Evolutionary conservation across 2,888 invertebrate genomes (phyloP).

Genomic region (Tiliacea citrago): DNA sequence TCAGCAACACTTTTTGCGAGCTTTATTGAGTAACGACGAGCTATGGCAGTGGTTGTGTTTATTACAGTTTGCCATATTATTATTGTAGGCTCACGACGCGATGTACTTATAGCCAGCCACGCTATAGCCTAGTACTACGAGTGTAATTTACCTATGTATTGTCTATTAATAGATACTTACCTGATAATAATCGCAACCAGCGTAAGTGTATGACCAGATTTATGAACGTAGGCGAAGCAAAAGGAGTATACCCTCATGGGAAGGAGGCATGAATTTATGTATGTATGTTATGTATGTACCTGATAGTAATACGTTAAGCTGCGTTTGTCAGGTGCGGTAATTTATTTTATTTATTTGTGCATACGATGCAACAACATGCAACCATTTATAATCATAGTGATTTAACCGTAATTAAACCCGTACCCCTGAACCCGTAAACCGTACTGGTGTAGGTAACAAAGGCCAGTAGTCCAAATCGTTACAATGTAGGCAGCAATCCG

Average conservation of each 20-base stretch:
- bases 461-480: neutral
- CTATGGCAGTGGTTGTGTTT: slow-evolving; percentile 21
- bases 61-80: neutral
- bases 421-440: no score
- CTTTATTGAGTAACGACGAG: slow-evolving; percentile 8
- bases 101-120: neutral
- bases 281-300: no score
- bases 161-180: neutral
- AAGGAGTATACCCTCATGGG: no score
- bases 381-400: neutral
- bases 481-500: neutral
- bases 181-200: no score
- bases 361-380: no score
- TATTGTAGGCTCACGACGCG: neutral
- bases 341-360: no score
- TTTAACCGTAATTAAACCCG: no score
- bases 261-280: no score
- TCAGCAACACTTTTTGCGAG: slow-evolving; percentile 21
- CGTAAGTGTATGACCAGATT: no score
- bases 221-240: no score
- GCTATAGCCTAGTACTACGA: neutral
- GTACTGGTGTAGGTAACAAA: neutral
- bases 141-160: neutral
- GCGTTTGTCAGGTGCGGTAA: neutral
- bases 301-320: neutral